A percentile compares a stretch with the other conserved stretches of the same genome.
These are phyloP conservation scores for Bellardia bayeri DNA, from an alignment of 2,888 invertebrate genomes.

Conservation along the genomic window DNA sequence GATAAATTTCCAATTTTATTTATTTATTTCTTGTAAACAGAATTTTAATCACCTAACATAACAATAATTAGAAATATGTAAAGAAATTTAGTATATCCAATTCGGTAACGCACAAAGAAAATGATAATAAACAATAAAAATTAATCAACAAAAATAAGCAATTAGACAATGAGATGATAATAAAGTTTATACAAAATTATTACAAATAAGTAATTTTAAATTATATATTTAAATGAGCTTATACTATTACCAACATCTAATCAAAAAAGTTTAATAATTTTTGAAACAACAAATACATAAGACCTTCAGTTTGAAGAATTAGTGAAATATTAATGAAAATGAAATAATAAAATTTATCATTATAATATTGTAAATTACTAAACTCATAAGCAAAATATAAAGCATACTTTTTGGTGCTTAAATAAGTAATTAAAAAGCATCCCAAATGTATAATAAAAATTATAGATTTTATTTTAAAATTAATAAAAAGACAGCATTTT, in stretches of 20 bases:
- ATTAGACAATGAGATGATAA: slow-evolving; percentile 38
- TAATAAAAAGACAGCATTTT: neutral
- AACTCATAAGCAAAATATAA: neutral
- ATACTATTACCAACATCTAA: neutral
- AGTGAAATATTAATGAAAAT: too few species aligned
- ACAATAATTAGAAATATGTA: neutral
- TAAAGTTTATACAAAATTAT: slow-evolving; percentile 11
- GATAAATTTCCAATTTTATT: too few species aligned
- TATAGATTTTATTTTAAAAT: neutral
- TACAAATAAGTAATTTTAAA: neutral
- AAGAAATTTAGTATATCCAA: neutral
- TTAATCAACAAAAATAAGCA: slow-evolving; percentile 4
- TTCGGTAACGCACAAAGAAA: slow-evolving; percentile 30
- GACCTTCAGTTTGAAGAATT: too few species aligned
- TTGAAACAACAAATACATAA: too few species aligned
- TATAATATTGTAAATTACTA: neutral
- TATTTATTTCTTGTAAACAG: too few species aligned
- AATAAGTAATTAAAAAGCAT: neutral
- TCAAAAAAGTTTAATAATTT: too few species aligned
- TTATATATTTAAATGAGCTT: slow-evolving; percentile 14
- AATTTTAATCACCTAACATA: too few species aligned
- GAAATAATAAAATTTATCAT: neutral
- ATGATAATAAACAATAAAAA: slow-evolving; percentile 18
- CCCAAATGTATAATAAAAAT: neutral
- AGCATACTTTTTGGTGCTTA: neutral